A percentile compares a stretch with the other conserved stretches of the same genome.
These are phyloP conservation scores for Melinaea marsaeus DNA, from an alignment of 2,888 invertebrate genomes.

Conservation along the genomic window DNA sequence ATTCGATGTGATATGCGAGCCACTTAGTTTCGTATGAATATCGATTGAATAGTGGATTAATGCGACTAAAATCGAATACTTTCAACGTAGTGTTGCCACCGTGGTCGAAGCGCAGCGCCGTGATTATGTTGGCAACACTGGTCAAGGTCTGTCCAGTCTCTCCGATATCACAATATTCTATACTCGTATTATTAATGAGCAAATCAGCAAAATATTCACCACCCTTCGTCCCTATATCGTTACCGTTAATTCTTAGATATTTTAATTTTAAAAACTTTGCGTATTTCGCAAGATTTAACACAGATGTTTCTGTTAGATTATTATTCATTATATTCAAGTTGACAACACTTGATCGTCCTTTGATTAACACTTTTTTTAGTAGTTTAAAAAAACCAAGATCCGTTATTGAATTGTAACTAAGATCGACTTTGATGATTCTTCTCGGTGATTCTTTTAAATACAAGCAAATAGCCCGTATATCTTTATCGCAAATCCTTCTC, in stretches of 20 bases:
- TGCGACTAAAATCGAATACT: slow-evolving; percentile 62
- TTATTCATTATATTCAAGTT: slow-evolving; percentile 79
- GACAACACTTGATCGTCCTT: slow-evolving; percentile 65
- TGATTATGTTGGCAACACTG: slow-evolving; percentile 74
- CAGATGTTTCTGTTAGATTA: slow-evolving; percentile 64
- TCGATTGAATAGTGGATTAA: slow-evolving; percentile 57
- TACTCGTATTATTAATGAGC: slow-evolving; percentile 59
- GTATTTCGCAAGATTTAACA: slow-evolving; percentile 54
- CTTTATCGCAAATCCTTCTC: slow-evolving; percentile 63
- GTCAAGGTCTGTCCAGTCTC: slow-evolving; percentile 77
- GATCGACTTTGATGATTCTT: slow-evolving; percentile 70
- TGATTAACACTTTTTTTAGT: slow-evolving; percentile 59
- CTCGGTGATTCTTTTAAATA: slow-evolving; percentile 64
- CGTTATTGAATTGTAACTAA: slow-evolving; percentile 78
- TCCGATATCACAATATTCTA: slow-evolving; percentile 76
- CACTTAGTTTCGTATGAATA: slow-evolving; percentile 67
- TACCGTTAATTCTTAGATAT: slow-evolving; percentile 77
- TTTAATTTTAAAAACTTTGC: slow-evolving; percentile 62
- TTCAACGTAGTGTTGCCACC: slow-evolving; percentile 52
- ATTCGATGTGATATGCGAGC: slow-evolving; percentile 72
- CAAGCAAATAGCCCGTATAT: slow-evolving; percentile 68
- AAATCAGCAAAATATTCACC: slow-evolving; percentile 73
- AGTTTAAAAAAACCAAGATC: slow-evolving; percentile 68
- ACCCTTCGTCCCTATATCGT: slow-evolving; percentile 75
- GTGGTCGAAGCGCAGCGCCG: slow-evolving; percentile 64